A percentile compares a stretch with the other conserved stretches of the same genome.
Conservation (phyloP, 2,888 invertebrate species). For the Tenthredo scrophulariae region DNA sequence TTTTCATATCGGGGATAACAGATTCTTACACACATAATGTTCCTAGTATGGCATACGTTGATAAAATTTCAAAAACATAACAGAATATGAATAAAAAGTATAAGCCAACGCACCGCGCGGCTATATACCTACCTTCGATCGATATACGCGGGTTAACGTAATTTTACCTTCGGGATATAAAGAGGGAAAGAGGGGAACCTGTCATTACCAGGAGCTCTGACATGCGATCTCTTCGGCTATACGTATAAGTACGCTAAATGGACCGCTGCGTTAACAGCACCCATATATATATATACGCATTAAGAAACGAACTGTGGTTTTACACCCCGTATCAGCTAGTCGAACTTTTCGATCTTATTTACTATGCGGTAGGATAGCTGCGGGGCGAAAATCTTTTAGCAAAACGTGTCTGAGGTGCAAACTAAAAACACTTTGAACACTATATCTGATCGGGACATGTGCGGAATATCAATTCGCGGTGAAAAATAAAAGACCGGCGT, state of each 20-base stretch:
- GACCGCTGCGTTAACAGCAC: neutral
- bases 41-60: neutral
- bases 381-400: neutral
- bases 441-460: constrained; percentile 56
- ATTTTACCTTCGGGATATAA: constrained; percentile 61
- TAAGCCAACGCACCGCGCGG: neutral
- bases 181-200: constrained; percentile 51
- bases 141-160: constrained; percentile 54
- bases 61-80: neutral
- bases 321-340: neutral
- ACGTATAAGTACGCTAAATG: neutral
- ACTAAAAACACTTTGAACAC: constrained; percentile 41
- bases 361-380: neutral
- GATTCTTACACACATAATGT: neutral
- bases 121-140: neutral
- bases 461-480: constrained; percentile 60
- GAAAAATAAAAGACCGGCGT: too few species aligned
- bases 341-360: neutral
- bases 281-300: neutral
- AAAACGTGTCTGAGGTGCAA: constrained; percentile 40
- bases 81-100: neutral
- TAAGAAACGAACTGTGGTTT: neutral
- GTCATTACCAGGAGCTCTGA: constrained; percentile 68
- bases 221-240: constrained; percentile 63
- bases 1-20: neutral